phyloP scores from a whole-genome alignment of 1,140 invertebrate genomes.

The Euura lappo region DNA sequence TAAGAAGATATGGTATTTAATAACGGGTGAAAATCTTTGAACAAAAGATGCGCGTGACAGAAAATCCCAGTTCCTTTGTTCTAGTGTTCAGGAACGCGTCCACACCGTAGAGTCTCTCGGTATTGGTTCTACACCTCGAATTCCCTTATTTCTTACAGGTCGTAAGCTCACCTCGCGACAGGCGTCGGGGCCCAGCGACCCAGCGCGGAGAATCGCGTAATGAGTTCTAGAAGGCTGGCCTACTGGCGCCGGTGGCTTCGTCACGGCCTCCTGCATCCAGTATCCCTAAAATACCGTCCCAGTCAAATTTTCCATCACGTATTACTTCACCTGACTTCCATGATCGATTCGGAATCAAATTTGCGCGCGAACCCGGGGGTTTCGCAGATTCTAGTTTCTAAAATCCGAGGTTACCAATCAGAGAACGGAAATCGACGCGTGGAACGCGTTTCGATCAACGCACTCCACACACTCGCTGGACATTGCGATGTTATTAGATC shows the following conservation, averaged over 20 bases:
- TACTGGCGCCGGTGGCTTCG: constrained; percentile 51
- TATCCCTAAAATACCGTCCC: too few relatives aligned
- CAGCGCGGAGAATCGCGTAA: constrained; percentile 53
- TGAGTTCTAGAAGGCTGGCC: constrained; percentile 43
- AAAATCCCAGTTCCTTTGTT: background rate
- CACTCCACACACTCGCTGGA: constrained; percentile 24
- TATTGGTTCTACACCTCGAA: background rate
- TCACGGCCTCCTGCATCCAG: constrained; percentile 37
- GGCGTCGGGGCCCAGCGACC: constrained; percentile 16
- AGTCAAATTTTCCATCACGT: too few relatives aligned
- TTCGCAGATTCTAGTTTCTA: too few relatives aligned
- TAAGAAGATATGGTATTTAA: background rate
- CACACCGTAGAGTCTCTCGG: background rate
- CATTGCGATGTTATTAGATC: constrained; percentile 45
- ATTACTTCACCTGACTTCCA: too few relatives aligned
- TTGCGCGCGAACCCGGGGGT: too few relatives aligned
- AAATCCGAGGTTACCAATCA: background rate
- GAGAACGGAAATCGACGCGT: constrained; percentile 52
- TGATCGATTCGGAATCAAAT: too few relatives aligned
- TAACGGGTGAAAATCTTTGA: background rate
- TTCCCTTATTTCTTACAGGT: background rate
- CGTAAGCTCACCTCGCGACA: background rate
- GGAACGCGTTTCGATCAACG: constrained; percentile 29
- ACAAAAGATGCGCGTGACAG: background rate
- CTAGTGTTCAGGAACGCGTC: background rate